Conservation (phyloP, 2,113 vertebrate species). For the Oreochromis aureus region DNA sequence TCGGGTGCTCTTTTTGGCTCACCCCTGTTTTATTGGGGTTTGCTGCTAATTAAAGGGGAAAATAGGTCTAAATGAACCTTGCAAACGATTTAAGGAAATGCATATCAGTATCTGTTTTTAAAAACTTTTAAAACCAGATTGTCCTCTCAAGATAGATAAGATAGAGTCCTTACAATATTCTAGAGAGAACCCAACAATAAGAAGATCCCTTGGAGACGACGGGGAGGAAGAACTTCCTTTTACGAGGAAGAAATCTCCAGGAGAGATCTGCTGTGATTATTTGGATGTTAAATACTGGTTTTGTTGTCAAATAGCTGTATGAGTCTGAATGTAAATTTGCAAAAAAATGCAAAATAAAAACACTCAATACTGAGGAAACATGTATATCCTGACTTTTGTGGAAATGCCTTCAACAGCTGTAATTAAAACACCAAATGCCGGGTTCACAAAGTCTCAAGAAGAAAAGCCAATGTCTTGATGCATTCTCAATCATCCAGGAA, state of each 20-base stretch:
- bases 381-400: neutral
- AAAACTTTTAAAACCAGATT: neutral
- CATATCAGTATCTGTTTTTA: neutral
- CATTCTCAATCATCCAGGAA: too few species aligned
- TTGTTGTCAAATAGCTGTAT: neutral
- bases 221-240: neutral
- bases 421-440: neutral
- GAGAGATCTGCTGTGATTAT: neutral
- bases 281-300: neutral
- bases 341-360: neutral
- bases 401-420: neutral
- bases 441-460: neutral
- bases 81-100: neutral
- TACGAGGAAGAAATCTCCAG: neutral
- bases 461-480: neutral
- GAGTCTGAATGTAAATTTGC: neutral
- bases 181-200: neutral
- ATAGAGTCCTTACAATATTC: neutral
- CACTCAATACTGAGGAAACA: neutral
- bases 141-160: neutral
- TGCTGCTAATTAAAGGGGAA: neutral
- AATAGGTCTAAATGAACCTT: accelerated
- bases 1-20: neutral
- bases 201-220: neutral
- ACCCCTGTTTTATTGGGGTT: accelerated